A percentile compares a stretch with the other conserved stretches of the same genome.
These are phyloP conservation scores for Onychostruthus taczanowskii DNA, from an alignment of 2,113 vertebrate species.

Conservation along the genomic window DNA sequence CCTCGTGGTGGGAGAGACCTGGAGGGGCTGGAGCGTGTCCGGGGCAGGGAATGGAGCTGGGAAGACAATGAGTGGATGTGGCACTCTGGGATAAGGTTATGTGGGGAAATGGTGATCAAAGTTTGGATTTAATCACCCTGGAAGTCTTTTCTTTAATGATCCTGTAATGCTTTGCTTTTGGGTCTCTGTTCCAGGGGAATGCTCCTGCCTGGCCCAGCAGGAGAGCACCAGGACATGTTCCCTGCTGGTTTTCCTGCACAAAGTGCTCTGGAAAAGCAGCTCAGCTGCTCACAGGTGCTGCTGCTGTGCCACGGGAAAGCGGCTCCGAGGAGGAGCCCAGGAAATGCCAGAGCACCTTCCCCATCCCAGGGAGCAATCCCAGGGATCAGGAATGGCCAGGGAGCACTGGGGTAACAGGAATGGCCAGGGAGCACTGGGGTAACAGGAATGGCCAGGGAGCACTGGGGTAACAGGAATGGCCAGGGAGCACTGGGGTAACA, in stretches of 20 bases:
- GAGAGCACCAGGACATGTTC: neutral
- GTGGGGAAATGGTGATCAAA: neutral
- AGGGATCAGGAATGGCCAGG: neutral
- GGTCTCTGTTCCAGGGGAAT: neutral
- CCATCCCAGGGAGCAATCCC: rapidly evolving
- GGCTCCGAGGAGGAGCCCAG: rapidly evolving
- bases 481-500: too few species aligned
- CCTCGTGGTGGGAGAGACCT: rapidly evolving
- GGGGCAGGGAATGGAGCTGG: neutral
- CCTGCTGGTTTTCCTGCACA: rapidly evolving
- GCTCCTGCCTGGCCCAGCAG: neutral
- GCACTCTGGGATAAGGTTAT: neutral
- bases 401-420: neutral
- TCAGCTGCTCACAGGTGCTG: neutral
- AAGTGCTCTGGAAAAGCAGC: neutral
- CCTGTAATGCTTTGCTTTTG: neutral
- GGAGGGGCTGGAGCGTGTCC: neutral
- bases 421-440: neutral
- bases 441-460: neutral
- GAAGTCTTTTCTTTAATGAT: neutral
- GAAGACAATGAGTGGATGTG: neutral
- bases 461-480: too few species aligned
- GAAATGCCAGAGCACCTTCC: neutral
- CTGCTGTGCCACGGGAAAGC: neutral
- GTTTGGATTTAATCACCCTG: neutral